A percentile compares a stretch with the other conserved stretches of the same genome.
phyloP scores from a whole-genome alignment of 2,888 invertebrate genomes.

The Empis livida region DNA sequence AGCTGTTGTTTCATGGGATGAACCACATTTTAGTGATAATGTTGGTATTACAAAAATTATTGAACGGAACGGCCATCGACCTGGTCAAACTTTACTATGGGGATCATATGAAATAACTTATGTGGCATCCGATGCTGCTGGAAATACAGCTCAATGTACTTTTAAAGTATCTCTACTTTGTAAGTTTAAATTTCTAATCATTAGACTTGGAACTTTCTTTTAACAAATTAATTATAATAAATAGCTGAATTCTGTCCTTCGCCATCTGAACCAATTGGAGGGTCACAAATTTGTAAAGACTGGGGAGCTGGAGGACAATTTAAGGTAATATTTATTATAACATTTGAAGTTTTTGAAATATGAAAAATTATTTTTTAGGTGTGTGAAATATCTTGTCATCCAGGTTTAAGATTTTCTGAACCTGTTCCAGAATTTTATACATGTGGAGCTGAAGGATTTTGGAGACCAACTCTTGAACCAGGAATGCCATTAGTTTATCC shows the following conservation, averaged over 20 bases:
- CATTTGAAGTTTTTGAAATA: not conserved
- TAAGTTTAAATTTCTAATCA: conserved; percentile 39
- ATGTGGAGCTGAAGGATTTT: conserved; percentile 96
- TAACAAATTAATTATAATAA: conserved; percentile 4
- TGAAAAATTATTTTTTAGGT: conserved; percentile 35
- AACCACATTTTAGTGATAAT: conserved; percentile 82
- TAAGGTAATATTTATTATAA: conserved; percentile 41
- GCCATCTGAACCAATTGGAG: conserved; percentile 79
- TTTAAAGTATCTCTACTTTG: conserved; percentile 83
- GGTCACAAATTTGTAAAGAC: conserved; percentile 81
- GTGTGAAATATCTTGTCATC: conserved; percentile 79
- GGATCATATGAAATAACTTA: conserved; percentile 87
- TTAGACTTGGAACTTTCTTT: too few species aligned
- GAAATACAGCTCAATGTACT: conserved; percentile 81
- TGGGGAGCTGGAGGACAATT: conserved; percentile 96
- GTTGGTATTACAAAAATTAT: conserved; percentile 66
- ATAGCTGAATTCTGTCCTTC: conserved; percentile 85
- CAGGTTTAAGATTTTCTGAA: conserved; percentile 81
- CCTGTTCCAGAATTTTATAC: conserved; percentile 93
- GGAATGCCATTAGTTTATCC: conserved; percentile 74
- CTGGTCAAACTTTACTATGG: conserved; percentile 81
- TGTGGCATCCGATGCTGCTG: conserved; percentile 84
- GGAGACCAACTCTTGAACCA: conserved; percentile 80
- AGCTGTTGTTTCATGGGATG: conserved; percentile 82
- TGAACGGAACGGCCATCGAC: conserved; percentile 74